Percentiles rank a stretch among this genome's conserved stretches.
Evolutionary conservation across 1,140 invertebrate species (phyloP).

Genomic region (Drosophila micromelanica): DNA sequence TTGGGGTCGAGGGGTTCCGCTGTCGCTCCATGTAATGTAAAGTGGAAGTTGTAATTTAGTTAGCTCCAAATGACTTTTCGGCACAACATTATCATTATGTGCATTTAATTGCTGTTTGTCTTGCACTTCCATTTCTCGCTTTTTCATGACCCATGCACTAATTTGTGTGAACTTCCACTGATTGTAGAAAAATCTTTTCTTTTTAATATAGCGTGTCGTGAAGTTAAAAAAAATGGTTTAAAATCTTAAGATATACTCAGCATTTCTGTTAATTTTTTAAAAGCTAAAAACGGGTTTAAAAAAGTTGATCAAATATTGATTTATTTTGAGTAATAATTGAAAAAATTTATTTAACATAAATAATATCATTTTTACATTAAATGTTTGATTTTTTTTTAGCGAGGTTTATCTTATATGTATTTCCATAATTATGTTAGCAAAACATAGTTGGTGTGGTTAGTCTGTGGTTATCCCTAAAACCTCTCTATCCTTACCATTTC

Average conservation of each 20-base stretch:
- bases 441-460: too few species aligned
- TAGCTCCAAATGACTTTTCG: conserved; percentile 79
- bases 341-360: too few species aligned
- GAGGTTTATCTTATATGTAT: too few species aligned
- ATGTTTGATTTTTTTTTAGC: too few species aligned
- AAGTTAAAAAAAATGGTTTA: not conserved
- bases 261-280: too few species aligned
- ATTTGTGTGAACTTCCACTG: conserved; percentile 72
- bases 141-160: conserved; percentile 46
- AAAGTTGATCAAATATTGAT: too few species aligned
- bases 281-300: too few species aligned
- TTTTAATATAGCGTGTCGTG: conserved; percentile 3
- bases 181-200: conserved; percentile 26
- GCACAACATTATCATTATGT: conserved; percentile 82
- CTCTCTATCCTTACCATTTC: not conserved
- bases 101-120: conserved; percentile 79
- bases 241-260: not conserved
- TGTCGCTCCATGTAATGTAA: conserved; percentile 73
- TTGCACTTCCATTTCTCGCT: conserved; percentile 42
- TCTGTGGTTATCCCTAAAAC: too few species aligned
- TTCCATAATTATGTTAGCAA: too few species aligned
- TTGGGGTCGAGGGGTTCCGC: conserved; percentile 44
- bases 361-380: too few species aligned
- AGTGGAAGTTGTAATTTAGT: conserved; percentile 82
- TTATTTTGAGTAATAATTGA: too few species aligned